Base-by-base conservation (phyloP, 2,888 invertebrate genomes). In the Aphidius colemani region DNA sequence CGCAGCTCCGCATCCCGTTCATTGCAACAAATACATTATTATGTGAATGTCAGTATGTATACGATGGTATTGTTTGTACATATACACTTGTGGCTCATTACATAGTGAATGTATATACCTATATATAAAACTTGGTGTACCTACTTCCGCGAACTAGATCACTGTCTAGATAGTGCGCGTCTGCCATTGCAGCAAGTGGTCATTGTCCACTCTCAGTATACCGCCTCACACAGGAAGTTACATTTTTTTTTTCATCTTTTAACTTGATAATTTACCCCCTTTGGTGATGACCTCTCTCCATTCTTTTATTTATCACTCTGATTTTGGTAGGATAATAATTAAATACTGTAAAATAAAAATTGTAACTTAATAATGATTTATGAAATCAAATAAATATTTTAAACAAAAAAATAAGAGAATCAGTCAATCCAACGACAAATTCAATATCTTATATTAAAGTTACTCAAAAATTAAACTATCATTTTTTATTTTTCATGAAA, bases 111-210 rank as follows among this genome's bases (percentile, higher is more conserved):
- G 11, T 13, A n/a, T 60, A 57, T 51, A 58, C 43, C n/a, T 56
- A 50, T 49, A 18, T 60, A 61, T 43, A 49, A 70, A 64, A 67
- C 63, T 57, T 61, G 65, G 70, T 71, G 70, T 61, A 53, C 69
- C 67, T 71, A 78, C 77, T 80, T 80, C 80, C 79, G 78, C 75
- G 74, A 79, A 76, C 74, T 75, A 79, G 79, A 80, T 79, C 76
- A 75, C 71, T 68, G 63, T 70, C 67, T 67, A 75, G 79, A 79
- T 77, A 74, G 71, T 70, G 74, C 73, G 68, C 70, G 71, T 67
- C 70, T 67, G 71, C 66, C 72, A 77, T 77, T 74, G 75, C 77
- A 72, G 74, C 77, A 76, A 78, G 72, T 77, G 77, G 77, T 76
- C 78, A 78, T 78, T 78, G 78, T 78, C 76, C 76, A 77, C 74